Base-by-base conservation (phyloP, 1,140 invertebrate genomes). In the Hyles euphorbiae region DNA sequence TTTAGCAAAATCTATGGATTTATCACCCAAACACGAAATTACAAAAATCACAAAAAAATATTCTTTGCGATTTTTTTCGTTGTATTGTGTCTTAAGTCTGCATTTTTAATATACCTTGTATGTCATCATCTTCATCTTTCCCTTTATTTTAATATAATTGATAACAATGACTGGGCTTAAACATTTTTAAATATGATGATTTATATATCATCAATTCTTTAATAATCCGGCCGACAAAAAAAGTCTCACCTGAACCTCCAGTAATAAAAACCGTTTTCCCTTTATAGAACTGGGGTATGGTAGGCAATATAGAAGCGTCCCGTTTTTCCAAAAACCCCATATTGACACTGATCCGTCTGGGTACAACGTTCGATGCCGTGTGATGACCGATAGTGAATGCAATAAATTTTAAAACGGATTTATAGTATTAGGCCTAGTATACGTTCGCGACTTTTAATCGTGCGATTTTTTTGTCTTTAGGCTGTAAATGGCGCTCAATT, bases 211-310 rank as follows among this genome's bases (percentile, higher is more conserved):
- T n/a, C 43, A 45, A n/a, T 45, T 8, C 43, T 8, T 45, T 8
- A 45, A 8, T 1, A 45, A 8, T 9, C 44, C 11, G 11, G 9
- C 22, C 44, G 6, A 66, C 70, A 78, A 22, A 22, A 22, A 22
- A 22, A 22, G 22, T 22, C 22, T 22, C 61, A 87, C 87, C 85
- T 46, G 84, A 79, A 3, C 80, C 84, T 22, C 85, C 83, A 3
- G 87, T 89, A 1, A 89, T 83, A 11, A 89, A 86, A 33, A 89
- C 76, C 3, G 82, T 81, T 60, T 88, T 87, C 9, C 80, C 77
- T 34, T 76, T 78, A 51, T 75, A 89, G 53, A 75, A 89, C 8
- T 87, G 77, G 0, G 73, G 74, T 33, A 89, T 87, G 2, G 61
- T 58, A 0, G 76, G 72, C 10, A 69, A 62, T 34, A 70, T 53